Conservation (phyloP, 2,113 vertebrate genomes). For the Pteruthius melanotis region DNA sequence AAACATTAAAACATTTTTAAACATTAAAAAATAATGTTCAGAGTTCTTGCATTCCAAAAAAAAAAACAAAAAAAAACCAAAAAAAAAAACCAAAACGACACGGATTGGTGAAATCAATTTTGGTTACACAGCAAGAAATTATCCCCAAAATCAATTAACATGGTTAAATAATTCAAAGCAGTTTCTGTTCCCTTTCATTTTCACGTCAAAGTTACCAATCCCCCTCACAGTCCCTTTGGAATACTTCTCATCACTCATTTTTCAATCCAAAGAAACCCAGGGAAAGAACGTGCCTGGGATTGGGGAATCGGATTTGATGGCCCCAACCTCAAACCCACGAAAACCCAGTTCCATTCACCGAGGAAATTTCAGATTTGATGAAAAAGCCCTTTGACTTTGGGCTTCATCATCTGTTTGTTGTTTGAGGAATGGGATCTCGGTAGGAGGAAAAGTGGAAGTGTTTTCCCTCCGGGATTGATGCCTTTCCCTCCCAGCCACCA, state of each 20-base stretch:
- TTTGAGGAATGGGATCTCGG: background rate
- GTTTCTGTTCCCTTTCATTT: background rate
- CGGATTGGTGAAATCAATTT: background rate
- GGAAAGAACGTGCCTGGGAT: background rate
- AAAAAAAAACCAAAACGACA: background rate
- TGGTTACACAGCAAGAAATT: background rate
- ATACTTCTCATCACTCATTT: background rate
- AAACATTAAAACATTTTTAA: too few relatives aligned
- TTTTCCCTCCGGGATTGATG: constrained; percentile 14
- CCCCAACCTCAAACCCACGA: background rate
- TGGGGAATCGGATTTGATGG: background rate
- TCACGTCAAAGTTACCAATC: background rate
- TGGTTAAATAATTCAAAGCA: background rate
- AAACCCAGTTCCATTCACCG: background rate
- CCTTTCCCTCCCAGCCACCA: background rate
- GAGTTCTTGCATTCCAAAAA: background rate
- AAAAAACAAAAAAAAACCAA: background rate
- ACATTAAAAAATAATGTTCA: too few relatives aligned
- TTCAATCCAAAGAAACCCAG: background rate
- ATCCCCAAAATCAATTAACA: background rate
- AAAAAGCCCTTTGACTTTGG: background rate
- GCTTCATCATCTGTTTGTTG: background rate
- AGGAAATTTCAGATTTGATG: background rate
- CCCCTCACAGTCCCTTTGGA: accelerated
- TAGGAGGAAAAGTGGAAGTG: background rate